A percentile compares a stretch with the other conserved stretches of the same genome.
Evolutionary conservation across 2,113 vertebrate genomes (phyloP).

Genomic region (Leucosticte australis): DNA sequence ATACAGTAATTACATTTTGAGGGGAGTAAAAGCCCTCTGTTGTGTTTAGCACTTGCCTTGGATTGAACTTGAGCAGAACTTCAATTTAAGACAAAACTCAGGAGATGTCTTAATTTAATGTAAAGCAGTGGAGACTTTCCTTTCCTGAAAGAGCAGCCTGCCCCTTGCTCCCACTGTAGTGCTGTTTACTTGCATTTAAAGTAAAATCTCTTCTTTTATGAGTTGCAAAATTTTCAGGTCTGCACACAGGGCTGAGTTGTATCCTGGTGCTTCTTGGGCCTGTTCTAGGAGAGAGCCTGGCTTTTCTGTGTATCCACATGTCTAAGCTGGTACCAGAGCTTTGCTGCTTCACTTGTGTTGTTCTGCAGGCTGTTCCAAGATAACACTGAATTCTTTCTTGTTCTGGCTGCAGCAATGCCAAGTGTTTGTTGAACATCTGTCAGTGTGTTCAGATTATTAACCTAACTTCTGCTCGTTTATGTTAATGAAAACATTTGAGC

Average conservation of each 20-base stretch:
- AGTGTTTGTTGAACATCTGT: slow-evolving; percentile 57
- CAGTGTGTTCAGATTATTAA: slow-evolving; percentile 46
- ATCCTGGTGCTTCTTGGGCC: background rate
- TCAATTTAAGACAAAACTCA: background rate
- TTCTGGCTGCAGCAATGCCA: slow-evolving; percentile 20
- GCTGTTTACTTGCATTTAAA: background rate
- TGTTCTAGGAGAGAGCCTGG: background rate
- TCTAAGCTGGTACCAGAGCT: background rate
- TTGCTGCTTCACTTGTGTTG: background rate
- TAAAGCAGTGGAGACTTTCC: background rate
- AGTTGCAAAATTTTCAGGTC: background rate
- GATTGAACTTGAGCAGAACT: background rate
- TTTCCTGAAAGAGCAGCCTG: background rate
- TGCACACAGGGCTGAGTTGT: background rate
- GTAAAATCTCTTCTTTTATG: background rate
- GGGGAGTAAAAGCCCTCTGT: background rate
- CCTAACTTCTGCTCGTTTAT: slow-evolving; percentile 35
- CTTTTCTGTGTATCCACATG: background rate
- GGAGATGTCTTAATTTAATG: background rate
- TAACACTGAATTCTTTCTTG: slow-evolving; percentile 1
- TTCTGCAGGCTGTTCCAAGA: background rate
- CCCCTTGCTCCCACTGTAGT: background rate
- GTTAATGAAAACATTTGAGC: slow-evolving; percentile 31
- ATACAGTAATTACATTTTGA: background rate
- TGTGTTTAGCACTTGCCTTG: background rate